phyloP scores from a whole-genome alignment of 1,140 invertebrate species.

The Diabrotica undecimpunctata region DNA sequence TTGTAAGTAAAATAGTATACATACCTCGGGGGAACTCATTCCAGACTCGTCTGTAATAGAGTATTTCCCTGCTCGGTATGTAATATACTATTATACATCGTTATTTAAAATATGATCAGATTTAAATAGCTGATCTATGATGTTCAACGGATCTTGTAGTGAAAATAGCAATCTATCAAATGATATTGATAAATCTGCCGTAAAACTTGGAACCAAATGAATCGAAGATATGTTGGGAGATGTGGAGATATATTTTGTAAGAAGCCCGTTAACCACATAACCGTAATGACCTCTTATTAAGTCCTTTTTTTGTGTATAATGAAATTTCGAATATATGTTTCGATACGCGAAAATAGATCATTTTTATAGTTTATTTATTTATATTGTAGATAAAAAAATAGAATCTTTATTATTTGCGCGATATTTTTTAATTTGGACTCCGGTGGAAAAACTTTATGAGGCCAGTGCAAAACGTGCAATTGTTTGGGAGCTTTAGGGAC shows the following conservation, averaged over 20 bases:
- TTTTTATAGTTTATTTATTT: slow-evolving; percentile 46
- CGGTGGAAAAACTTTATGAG: slow-evolving; percentile 33
- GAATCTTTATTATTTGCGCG: slow-evolving; percentile 30
- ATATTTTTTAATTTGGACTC: slow-evolving; percentile 34
- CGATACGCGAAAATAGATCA: slow-evolving; percentile 37
- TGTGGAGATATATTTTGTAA: slow-evolving; percentile 14
- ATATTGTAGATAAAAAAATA: slow-evolving; percentile 43
- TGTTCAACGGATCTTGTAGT: too few relatives aligned
- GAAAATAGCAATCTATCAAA: too few relatives aligned
- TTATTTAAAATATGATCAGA: too few relatives aligned
- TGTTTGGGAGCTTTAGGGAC: slow-evolving; percentile 24
- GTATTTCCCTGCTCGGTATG: too few relatives aligned
- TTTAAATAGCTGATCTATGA: too few relatives aligned
- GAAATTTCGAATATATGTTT: slow-evolving; percentile 38
- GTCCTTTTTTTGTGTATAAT: slow-evolving; percentile 42
- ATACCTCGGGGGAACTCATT: too few relatives aligned
- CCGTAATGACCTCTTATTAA: slow-evolving; percentile 45
- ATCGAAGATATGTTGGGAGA: too few relatives aligned
- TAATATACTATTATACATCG: too few relatives aligned
- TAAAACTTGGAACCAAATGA: too few relatives aligned
- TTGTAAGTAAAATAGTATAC: too few relatives aligned
- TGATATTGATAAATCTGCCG: too few relatives aligned
- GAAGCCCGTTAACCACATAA: slow-evolving; percentile 34
- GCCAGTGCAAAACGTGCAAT: slow-evolving; percentile 47
- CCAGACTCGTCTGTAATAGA: too few relatives aligned